These are phyloP conservation scores for Aricia artaxerxes DNA, from an alignment of 2,888 invertebrate species.

Conservation along the genomic window DNA sequence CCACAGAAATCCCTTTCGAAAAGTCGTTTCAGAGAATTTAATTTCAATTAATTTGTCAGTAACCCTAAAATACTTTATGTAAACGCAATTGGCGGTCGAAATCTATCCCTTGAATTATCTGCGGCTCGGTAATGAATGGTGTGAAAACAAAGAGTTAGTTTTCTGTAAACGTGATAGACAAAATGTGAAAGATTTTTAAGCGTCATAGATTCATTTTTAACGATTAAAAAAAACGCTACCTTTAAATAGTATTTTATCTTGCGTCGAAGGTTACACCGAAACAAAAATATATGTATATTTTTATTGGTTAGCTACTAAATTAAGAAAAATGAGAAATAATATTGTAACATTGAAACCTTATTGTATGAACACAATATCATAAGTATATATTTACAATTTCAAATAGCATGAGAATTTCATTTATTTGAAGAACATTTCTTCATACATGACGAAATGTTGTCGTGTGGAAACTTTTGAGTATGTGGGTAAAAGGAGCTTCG, in stretches of 20 bases:
- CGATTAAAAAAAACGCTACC: too few relatives aligned
- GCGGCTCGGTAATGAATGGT: background rate
- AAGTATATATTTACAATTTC: background rate
- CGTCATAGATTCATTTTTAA: too few relatives aligned
- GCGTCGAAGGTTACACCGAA: too few relatives aligned
- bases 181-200: too few relatives aligned
- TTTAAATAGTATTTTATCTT: too few relatives aligned
- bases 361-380: background rate
- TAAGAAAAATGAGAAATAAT: too few relatives aligned
- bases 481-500: background rate
- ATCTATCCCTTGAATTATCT: background rate
- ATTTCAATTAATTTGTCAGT: constrained; percentile 1
- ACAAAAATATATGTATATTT: too few relatives aligned
- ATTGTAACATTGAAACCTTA: background rate
- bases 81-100: background rate
- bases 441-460: background rate
- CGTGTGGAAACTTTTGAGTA: background rate
- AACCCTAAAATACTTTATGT: background rate
- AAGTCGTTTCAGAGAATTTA: constrained; percentile 1
- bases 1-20: background rate
- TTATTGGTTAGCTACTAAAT: too few relatives aligned
- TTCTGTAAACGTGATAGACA: background rate
- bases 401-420: background rate
- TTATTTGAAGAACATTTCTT: background rate
- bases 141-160: background rate